phyloP scores from a whole-genome alignment of 2,888 invertebrate species.

The Hydraecia micacea region DNA sequence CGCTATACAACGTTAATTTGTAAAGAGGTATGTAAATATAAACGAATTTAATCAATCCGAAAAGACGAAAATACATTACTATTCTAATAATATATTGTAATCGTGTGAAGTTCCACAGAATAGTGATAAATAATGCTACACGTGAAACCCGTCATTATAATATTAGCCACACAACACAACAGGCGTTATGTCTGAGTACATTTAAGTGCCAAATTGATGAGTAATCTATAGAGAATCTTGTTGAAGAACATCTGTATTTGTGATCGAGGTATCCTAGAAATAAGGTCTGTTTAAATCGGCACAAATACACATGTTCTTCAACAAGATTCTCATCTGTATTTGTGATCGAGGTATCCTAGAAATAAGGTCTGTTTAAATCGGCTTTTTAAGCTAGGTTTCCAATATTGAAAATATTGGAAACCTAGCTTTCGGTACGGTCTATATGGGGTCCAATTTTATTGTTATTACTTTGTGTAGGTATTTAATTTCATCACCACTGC shows the following conservation, averaged over 20 bases:
- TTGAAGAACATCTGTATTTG: slow-evolving; percentile 7
- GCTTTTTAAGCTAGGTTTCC: no score
- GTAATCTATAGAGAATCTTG: slow-evolving; percentile 26
- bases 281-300: background rate
- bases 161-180: slow-evolving; percentile 37
- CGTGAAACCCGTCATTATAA: slow-evolving; percentile 47
- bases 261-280: background rate
- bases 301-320: no score
- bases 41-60: slow-evolving; percentile 13
- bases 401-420: no score
- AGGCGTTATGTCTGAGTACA: slow-evolving; percentile 17
- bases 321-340: no score
- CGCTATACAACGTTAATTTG: no score
- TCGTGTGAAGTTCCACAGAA: slow-evolving; percentile 41
- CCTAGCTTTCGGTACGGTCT: no score
- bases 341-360: background rate
- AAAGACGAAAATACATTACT: slow-evolving; percentile 32
- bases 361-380: background rate
- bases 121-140: slow-evolving; percentile 49
- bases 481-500: no score
- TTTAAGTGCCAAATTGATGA: slow-evolving; percentile 55
- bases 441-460: background rate
- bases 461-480: no score
- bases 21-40: background rate
- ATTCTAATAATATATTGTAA: slow-evolving; percentile 42